Evolutionary conservation across 2,888 invertebrate species (phyloP).

Genomic region (Poecilobothrus nobilitatus): DNA sequence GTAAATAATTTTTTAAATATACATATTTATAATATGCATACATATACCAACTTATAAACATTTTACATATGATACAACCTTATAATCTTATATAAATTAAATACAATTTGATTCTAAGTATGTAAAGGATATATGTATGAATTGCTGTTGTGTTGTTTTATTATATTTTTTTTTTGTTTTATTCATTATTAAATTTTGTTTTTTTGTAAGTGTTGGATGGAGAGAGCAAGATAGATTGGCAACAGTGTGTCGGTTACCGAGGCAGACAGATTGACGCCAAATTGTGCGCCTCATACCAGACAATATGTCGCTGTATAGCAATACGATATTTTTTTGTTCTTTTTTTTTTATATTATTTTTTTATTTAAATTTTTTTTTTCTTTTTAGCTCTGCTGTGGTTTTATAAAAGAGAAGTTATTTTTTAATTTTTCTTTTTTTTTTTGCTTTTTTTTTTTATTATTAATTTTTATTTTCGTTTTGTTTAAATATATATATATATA

Average conservation of each 20-base stretch:
- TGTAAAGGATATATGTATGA: too few species aligned
- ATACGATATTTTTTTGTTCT: neutral
- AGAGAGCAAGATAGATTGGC: conserved; percentile 51
- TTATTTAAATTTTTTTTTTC: too few species aligned
- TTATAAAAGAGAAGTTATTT: neutral
- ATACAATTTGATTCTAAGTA: too few species aligned
- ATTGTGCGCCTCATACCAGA: conserved; percentile 63
- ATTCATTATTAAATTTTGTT: neutral
- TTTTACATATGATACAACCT: neutral
- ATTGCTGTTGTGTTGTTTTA: too few species aligned
- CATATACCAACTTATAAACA: too few species aligned
- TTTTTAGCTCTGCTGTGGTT: too few species aligned
- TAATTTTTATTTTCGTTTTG: too few species aligned
- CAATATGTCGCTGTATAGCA: conserved; percentile 58
- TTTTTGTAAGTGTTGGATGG: conserved; percentile 21
- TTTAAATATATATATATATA: too few species aligned
- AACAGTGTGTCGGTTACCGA: conserved; percentile 59
- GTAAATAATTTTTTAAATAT: neutral
- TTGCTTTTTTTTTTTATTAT: too few species aligned
- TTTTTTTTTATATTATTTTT: too few species aligned
- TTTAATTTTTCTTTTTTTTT: neutral
- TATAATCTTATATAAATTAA: too few species aligned
- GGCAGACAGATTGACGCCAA: conserved; percentile 94
- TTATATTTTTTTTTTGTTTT: neutral
- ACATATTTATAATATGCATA: too few species aligned